phyloP scores from a whole-genome alignment of 2,888 invertebrate species.

The Balanococcus diminutus region DNA sequence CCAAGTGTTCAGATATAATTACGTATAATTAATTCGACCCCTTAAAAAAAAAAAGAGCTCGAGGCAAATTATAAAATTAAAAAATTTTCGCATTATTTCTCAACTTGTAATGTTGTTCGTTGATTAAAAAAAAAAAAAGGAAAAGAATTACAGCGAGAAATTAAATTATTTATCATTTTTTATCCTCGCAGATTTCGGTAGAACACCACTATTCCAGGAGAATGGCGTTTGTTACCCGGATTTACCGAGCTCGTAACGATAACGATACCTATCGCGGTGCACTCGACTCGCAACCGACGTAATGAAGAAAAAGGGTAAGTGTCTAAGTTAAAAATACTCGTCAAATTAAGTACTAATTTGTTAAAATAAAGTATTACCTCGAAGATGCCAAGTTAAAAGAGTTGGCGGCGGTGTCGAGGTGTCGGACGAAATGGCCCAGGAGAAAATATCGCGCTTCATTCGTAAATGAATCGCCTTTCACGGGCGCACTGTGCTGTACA shows the following conservation, averaged over 20 bases:
- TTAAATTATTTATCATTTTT: neutral
- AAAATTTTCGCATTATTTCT: neutral
- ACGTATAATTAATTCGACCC: neutral
- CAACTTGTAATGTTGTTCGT: neutral
- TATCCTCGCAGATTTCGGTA: neutral
- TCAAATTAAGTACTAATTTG: slow-evolving; percentile 22
- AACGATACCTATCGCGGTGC: neutral
- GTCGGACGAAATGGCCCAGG: neutral
- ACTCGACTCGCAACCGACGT: too few relatives aligned
- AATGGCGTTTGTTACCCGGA: neutral
- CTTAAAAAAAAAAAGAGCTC: neutral
- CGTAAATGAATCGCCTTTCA: neutral
- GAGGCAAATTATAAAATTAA: too few relatives aligned
- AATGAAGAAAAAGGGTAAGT: slow-evolving; percentile 15
- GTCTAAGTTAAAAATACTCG: slow-evolving; percentile 4
- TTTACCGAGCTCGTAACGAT: neutral
- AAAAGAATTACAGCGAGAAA: neutral
- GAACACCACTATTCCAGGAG: neutral
- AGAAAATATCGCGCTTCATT: neutral
- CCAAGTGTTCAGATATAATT: too few relatives aligned
- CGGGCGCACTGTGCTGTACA: neutral
- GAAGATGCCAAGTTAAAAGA: neutral
- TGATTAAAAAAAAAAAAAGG: neutral
- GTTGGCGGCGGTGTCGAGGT: neutral
- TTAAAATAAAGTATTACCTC: slow-evolving; percentile 17